A percentile compares a stretch with the other conserved stretches of the same genome.
Conservation (phyloP, 2,113 vertebrate species). For the Tinamus guttatus region DNA sequence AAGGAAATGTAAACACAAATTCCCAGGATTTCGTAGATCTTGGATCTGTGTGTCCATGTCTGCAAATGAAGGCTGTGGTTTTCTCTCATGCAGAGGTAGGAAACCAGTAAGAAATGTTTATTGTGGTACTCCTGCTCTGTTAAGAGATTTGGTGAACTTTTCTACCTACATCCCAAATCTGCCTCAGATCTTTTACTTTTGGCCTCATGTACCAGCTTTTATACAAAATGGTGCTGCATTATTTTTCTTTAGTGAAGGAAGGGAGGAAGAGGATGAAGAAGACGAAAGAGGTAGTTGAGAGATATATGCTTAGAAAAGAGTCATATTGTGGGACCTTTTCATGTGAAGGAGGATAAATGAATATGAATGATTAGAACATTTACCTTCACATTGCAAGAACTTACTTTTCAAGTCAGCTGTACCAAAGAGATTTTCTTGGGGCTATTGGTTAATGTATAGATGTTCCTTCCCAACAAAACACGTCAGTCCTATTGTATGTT, state of each 20-base stretch:
- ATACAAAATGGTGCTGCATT: background rate
- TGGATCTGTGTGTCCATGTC: background rate
- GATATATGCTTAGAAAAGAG: background rate
- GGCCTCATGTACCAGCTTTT: background rate
- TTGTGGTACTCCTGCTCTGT: rapidly evolving
- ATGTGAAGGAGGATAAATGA: background rate
- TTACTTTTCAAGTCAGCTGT: background rate
- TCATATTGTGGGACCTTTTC: background rate
- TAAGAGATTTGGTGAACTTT: background rate
- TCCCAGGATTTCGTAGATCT: background rate
- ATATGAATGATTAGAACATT: background rate
- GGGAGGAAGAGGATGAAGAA: background rate
- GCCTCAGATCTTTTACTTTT: background rate
- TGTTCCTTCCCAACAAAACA: background rate
- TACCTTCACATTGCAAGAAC: rapidly evolving
- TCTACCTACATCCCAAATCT: background rate
- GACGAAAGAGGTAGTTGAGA: background rate
- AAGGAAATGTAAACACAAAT: background rate
- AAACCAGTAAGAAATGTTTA: background rate
- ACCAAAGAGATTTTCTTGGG: background rate
- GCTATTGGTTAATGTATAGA: background rate
- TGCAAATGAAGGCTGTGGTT: background rate
- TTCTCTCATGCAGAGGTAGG: background rate
- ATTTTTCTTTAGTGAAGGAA: background rate
- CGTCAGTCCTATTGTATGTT: background rate